phyloP scores from a whole-genome alignment of 2,797 vertebrate species.

The Eulemur coronatus region DNA sequence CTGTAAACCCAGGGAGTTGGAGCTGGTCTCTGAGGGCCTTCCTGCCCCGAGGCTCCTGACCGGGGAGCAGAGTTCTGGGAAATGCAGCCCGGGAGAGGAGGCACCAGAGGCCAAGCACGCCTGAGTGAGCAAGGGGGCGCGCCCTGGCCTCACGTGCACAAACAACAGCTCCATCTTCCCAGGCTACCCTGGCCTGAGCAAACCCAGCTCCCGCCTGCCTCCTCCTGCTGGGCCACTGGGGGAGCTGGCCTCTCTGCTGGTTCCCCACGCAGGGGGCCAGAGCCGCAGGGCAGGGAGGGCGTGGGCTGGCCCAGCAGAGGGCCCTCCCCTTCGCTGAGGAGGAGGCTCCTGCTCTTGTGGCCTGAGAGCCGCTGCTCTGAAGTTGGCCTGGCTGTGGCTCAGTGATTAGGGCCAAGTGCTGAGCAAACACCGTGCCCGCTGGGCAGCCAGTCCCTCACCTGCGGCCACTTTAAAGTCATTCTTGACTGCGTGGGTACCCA shows the following conservation, averaged over 20 bases:
- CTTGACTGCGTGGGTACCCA: not conserved
- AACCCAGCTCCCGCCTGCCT: not conserved
- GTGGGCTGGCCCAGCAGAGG: not conserved
- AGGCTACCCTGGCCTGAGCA: constrained; percentile 7
- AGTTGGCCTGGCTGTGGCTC: not conserved
- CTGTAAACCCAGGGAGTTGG: not conserved
- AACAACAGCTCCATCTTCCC: constrained; percentile 9
- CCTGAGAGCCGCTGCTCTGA: not conserved
- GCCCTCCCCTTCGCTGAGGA: not conserved
- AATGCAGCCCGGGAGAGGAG: constrained; percentile 17
- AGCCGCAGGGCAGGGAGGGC: not conserved
- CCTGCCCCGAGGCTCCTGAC: not conserved
- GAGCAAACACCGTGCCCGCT: not conserved
- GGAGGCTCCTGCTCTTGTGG: not conserved
- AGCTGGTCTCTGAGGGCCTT: constrained; percentile 29
- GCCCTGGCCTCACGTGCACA: not conserved
- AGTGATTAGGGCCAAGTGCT: not conserved
- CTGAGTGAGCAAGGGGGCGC: not conserved
- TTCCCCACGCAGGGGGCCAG: not conserved
- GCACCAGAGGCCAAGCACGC: not conserved
- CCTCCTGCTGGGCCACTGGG: not conserved
- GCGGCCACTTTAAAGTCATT: not conserved
- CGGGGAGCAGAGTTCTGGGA: constrained; percentile 51
- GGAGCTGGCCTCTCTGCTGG: not conserved
- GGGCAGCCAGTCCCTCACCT: not conserved